These are phyloP conservation scores for Trichogramma pretiosum DNA, from an alignment of 1,140 invertebrate species.

Conservation along the genomic window DNA sequence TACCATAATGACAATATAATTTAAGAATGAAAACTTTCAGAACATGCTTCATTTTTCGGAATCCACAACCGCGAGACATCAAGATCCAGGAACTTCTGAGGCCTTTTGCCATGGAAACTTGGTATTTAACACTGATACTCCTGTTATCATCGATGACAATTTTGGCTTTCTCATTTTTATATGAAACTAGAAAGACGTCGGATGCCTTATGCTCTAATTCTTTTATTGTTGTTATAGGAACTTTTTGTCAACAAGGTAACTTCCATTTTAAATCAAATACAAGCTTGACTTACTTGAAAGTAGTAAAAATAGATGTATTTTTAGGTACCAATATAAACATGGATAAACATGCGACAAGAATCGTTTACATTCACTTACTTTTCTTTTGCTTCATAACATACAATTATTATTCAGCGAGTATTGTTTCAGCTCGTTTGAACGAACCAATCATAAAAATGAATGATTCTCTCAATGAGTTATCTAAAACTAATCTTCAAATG, in stretches of 20 bases:
- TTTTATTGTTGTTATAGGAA: constrained; percentile 21
- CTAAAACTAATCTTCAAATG: constrained; percentile 27
- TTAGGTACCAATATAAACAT: constrained; percentile 10
- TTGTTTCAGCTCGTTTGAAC: constrained; percentile 35
- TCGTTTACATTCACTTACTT: constrained; percentile 25
- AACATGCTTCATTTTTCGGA: neutral
- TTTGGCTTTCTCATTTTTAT: neutral
- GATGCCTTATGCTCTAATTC: neutral
- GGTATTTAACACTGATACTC: neutral
- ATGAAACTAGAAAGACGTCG: neutral
- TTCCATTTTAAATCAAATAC: constrained; percentile 4
- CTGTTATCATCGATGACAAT: neutral
- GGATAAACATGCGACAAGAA: constrained; percentile 17
- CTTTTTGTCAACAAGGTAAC: constrained; percentile 31
- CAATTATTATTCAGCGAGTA: constrained; percentile 36
- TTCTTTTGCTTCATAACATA: constrained; percentile 33
- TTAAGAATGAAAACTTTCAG: neutral
- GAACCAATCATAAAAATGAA: constrained; percentile 37
- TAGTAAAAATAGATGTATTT: neutral
- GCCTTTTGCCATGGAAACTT: neutral
- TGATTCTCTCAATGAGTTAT: constrained; percentile 31
- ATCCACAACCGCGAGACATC: neutral
- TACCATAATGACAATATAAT: neutral
- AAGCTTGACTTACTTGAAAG: neutral
- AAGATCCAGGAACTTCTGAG: neutral